These are phyloP conservation scores for Phylloscopus trochiloides DNA, from an alignment of 2,113 vertebrate species.

Conservation along the genomic window DNA sequence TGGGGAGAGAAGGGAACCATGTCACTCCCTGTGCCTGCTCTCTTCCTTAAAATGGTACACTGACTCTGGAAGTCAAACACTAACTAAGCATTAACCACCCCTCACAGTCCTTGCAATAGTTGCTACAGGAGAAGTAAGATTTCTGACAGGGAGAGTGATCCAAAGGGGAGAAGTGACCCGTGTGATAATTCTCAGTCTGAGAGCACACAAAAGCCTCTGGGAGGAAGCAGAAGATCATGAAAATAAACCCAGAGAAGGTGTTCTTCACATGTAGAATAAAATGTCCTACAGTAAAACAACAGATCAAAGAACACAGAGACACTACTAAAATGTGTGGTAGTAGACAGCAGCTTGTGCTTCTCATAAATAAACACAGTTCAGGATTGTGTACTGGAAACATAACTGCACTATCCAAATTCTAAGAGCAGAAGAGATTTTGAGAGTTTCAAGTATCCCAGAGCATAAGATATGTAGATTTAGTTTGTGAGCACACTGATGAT, in stretches of 20 bases:
- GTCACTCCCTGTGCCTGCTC: not conserved
- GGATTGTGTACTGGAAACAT: not conserved
- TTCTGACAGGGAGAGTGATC: not conserved
- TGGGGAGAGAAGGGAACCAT: not conserved
- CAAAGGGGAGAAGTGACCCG: not conserved
- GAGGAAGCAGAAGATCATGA: not conserved
- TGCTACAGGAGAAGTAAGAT: not conserved
- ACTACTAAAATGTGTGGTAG: not conserved
- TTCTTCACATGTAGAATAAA: not conserved
- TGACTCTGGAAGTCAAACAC: not conserved
- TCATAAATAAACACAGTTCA: not conserved
- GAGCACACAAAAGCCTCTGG: rapidly evolving
- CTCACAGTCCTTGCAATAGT: not conserved
- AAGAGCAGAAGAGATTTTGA: not conserved
- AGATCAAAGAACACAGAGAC: not conserved
- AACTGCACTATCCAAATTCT: not conserved
- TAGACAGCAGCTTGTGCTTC: not conserved
- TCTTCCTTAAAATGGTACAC: not conserved
- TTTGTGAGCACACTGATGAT: not conserved
- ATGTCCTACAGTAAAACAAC: not conserved
- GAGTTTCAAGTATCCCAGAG: not conserved
- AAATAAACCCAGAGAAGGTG: not conserved
- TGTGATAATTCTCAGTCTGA: not conserved
- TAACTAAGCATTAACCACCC: not conserved
- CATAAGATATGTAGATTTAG: not conserved